phyloP scores from a whole-genome alignment of 2,113 vertebrate species.

The Perognathus longimembris region DNA sequence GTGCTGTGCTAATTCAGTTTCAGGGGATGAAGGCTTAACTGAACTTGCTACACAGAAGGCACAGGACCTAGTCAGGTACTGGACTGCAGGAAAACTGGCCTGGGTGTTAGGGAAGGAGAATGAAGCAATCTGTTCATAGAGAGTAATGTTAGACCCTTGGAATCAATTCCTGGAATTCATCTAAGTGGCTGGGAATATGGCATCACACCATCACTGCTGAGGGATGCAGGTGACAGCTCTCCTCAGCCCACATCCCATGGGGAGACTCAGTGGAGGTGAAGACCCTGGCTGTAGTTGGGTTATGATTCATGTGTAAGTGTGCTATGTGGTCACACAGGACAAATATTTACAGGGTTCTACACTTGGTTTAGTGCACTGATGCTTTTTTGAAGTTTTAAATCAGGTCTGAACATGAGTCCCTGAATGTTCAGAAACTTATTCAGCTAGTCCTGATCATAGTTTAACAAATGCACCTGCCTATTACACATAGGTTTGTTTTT shows the following conservation, averaged over 20 bases:
- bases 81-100: background rate
- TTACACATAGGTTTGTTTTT: no score
- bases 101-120: background rate
- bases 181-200: background rate
- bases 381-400: background rate
- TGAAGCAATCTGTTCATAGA: background rate
- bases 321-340: no score
- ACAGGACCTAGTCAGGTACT: background rate
- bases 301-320: background rate
- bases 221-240: background rate
- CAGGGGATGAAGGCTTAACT: background rate
- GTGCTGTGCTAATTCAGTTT: background rate
- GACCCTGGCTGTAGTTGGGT: background rate
- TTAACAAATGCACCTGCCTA: background rate
- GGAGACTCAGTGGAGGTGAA: background rate
- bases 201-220: background rate
- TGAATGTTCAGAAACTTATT: background rate
- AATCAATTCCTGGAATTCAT: background rate
- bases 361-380: background rate
- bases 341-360: background rate
- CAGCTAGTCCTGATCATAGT: background rate
- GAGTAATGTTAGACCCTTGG: no score
- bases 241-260: background rate
- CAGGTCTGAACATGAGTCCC: background rate
- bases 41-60: background rate